Conservation (phyloP, 2,888 invertebrate genomes). For the Netelia fuscicornis region DNA sequence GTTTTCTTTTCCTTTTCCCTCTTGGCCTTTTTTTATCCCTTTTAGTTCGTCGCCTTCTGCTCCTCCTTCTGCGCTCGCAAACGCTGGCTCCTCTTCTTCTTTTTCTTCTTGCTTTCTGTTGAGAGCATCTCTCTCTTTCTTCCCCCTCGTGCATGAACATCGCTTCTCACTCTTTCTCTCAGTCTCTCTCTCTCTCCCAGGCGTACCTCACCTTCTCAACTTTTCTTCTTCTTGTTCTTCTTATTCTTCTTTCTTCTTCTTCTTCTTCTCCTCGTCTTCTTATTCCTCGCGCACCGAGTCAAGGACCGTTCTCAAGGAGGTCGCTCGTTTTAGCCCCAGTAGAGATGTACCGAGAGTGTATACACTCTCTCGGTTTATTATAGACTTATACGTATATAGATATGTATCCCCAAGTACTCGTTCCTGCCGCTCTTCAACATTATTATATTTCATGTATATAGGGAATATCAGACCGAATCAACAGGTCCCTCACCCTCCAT, state of each 20-base stretch:
- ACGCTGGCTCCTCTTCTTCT: constrained; percentile 45
- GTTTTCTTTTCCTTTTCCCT: constrained; percentile 51
- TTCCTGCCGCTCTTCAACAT: no score
- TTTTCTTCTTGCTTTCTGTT: constrained; percentile 61
- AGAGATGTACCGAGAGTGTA: constrained; percentile 54
- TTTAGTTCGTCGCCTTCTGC: constrained; percentile 62
- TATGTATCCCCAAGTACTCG: background rate
- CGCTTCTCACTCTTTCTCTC: constrained; percentile 1
- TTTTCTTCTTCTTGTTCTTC: constrained; percentile 68
- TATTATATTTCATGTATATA: no score
- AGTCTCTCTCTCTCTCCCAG: constrained; percentile 33
- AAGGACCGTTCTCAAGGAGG: constrained; percentile 85
- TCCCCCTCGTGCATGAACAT: no score
- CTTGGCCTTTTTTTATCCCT: constrained; percentile 56
- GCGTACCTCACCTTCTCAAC: constrained; percentile 64
- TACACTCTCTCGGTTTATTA: constrained; percentile 19
- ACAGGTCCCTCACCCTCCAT: no score
- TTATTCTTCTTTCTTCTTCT: constrained; percentile 59
- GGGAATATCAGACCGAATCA: no score
- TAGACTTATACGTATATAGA: constrained; percentile 9
- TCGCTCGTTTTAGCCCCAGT: constrained; percentile 79
- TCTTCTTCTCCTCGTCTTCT: constrained; percentile 60
- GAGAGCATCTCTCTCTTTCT: constrained; percentile 50
- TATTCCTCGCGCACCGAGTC: constrained; percentile 80
- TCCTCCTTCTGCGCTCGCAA: constrained; percentile 54